Conservation (phyloP, 1,140 invertebrate species). For the Heliothis subflexa region DNA sequence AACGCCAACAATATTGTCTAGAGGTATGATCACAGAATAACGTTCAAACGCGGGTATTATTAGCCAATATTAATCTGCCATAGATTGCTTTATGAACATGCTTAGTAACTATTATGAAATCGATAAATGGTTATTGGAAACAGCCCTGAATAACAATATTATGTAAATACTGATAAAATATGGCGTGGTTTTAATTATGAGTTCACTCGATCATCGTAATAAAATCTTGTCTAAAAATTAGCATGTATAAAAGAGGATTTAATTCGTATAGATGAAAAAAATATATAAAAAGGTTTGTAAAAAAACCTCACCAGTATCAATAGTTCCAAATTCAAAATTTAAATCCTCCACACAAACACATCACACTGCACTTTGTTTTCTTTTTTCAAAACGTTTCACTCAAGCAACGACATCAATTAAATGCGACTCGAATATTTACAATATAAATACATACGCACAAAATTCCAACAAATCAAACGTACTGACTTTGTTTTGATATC, state of each 20-base stretch:
- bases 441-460: constrained; percentile 40
- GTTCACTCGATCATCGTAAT: background rate
- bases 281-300: background rate
- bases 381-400: constrained; percentile 38
- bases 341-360: constrained; percentile 12
- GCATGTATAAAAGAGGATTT: background rate
- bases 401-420: constrained; percentile 34
- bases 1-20: background rate
- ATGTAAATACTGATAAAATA: constrained; percentile 2
- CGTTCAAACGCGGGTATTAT: background rate
- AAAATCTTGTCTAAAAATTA: constrained; percentile 5
- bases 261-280: background rate
- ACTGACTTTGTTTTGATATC: constrained; percentile 37
- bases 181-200: background rate
- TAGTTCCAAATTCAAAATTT: constrained; percentile 42
- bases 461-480: constrained; percentile 30
- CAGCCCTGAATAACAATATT: constrained; percentile 4
- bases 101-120: constrained; percentile 5
- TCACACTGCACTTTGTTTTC: constrained; percentile 39
- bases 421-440: constrained; percentile 28
- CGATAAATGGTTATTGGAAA: background rate
- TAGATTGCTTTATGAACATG: constrained; percentile 9
- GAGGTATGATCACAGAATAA: background rate
- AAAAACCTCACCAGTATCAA: constrained; percentile 46
- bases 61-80: background rate